Evolutionary conservation across 2,888 invertebrate species (phyloP), one percentile per base, ranked within the genome.

Genomic region (Drosophila imparisetae): DNA sequence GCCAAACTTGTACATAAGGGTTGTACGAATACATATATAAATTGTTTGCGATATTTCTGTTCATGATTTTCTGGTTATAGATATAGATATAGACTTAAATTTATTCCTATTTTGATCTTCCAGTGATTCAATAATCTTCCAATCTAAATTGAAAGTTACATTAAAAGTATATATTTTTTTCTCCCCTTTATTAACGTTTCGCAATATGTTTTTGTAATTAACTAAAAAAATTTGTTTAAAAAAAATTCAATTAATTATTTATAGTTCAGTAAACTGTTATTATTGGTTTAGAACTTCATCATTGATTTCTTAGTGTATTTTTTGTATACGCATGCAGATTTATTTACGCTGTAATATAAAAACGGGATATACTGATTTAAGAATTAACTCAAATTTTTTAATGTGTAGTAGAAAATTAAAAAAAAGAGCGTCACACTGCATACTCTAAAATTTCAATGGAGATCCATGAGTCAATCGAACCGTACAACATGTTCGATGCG

Each of bases 401-500:
- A n/a, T 40, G 10, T 49, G 2, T n/a, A 4, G n/a, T n/a, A 11
- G n/a, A 21, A 45, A 38, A 38, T 18, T 36, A 18, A 36, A 36
- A 36, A 45, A 45, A 45, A 24, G n/a, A n/a, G n/a, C n/a, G n/a
- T n/a, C n/a, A n/a, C n/a, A n/a, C n/a, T n/a, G n/a, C n/a, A n/a
- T n/a, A 53, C 49, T 61, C 27, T 45, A 66, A 18, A 6, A 49
- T 52, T 49, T n/a, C 4, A 48, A 42, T 60, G n/a, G n/a, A n/a
- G n/a, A n/a, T n/a, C 27, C n/a, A 24, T 52, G 52, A 48, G 11
- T 6, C 2, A 32, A 24, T 52, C 58, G 36, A 58, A 24, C 59
- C 45, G n/a, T 61, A 75, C 21, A 82, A 59, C 84, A 72, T 84
- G 81, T 72, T 27, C 27, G 27, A 27, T 27, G 27, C 27, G 27